phyloP scores from a whole-genome alignment of 2,888 invertebrate species.

The Onthophagus sagittarius region DNA sequence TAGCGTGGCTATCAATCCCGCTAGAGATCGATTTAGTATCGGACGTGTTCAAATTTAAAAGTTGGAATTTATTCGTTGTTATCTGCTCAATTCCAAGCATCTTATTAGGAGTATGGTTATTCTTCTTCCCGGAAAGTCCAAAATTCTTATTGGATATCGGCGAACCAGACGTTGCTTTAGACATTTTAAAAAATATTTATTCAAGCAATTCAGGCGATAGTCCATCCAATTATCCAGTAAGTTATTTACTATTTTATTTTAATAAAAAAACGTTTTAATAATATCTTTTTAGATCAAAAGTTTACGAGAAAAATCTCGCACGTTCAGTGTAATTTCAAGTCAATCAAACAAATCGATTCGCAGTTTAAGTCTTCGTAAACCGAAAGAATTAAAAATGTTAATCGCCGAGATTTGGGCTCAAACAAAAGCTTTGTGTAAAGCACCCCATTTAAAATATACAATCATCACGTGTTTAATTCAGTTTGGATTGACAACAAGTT shows the following conservation, averaged over 20 bases:
- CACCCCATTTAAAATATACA: constrained; percentile 72
- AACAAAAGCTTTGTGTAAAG: constrained; percentile 68
- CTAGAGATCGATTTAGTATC: constrained; percentile 59
- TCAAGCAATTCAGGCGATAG: constrained; percentile 68
- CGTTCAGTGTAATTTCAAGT: constrained; percentile 61
- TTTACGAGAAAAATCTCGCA: constrained; percentile 63
- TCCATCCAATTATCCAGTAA: constrained; percentile 69
- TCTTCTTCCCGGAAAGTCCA: constrained; percentile 76
- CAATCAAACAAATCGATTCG: constrained; percentile 64
- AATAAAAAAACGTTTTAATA: neutral
- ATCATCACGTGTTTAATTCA: constrained; percentile 75
- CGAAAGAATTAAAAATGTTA: constrained; percentile 67
- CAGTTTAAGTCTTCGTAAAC: constrained; percentile 66
- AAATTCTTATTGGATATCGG: constrained; percentile 79
- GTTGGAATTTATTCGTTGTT: constrained; percentile 78
- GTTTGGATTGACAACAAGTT: constrained; percentile 79
- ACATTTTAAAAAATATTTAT: constrained; percentile 66
- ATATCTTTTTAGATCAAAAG: constrained; percentile 59
- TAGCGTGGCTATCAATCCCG: constrained; percentile 77
- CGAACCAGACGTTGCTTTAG: constrained; percentile 70
- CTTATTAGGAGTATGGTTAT: constrained; percentile 64
- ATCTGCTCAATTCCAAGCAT: constrained; percentile 70
- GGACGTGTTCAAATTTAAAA: constrained; percentile 63
- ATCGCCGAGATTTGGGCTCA: constrained; percentile 69
- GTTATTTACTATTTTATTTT: constrained; percentile 31